Evolutionary conservation across 2,888 invertebrate genomes (phyloP), one percentile per base, ranked within the genome.

Genomic region (Tipula confusa): DNA sequence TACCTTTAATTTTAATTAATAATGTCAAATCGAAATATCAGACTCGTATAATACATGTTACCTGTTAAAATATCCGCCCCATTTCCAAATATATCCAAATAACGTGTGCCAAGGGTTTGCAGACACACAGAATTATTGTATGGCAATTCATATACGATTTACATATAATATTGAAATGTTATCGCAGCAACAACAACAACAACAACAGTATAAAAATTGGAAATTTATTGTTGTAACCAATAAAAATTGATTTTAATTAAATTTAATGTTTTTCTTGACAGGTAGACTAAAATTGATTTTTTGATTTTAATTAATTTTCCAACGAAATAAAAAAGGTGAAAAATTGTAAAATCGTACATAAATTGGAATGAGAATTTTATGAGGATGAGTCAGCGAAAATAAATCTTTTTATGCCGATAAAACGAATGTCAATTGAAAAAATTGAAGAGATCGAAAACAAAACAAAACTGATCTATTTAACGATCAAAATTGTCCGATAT

Each of bases 211-310:
- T n/a, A n/a, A n/a, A n/a, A n/a, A n/a, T n/a, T n/a, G n/a, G n/a
- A n/a, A n/a, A 24, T 18, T 64, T 64, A 9, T 24, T 64, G 64
- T 64, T 64, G 64, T 64, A 24, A 24, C 1, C 18, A 64, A 64
- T 24, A 64, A 64, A 64, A 64, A 64, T 64, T 64, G 64, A 24
- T 64, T 64, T 64, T 64, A 64, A 64, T 64, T 64, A 64, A 64
- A 9, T 64, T 64, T 64, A 64, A 64, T 64, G 64, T 64, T 24
- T 24, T 64, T 24, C 64, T 64, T 64, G 64, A 64, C 64, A 64
- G 64, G 64, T 64, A 64, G 64, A 64, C 43, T 18, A 64, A 64
- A 64, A 64, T 64, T 64, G 64, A 64, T 64, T 64, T 64, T 64
- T 24, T 24, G 64, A 64, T 64, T 64, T 64, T 64, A 64, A 64